Evolutionary conservation across 2,797 vertebrate genomes (phyloP).

Genomic region (Falco naumanni): DNA sequence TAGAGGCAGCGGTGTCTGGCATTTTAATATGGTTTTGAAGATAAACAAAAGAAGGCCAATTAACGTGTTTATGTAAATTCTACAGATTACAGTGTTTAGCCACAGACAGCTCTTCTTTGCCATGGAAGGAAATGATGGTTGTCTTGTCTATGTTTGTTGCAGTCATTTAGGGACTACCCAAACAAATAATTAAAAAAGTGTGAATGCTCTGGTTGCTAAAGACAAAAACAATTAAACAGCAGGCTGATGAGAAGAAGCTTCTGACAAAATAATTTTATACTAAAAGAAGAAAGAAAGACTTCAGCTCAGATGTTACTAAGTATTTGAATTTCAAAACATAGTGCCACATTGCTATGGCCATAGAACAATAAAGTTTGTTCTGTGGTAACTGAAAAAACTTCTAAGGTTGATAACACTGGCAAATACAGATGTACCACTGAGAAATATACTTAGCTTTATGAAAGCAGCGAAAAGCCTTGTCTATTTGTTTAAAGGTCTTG

Average conservation of each 20-base stretch:
- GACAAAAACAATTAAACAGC: conserved; percentile 30
- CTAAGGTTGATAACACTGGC: background rate
- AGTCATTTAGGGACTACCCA: background rate
- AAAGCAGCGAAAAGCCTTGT: background rate
- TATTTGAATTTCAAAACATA: background rate
- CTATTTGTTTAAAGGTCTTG: background rate
- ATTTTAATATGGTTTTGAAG: conserved; percentile 62
- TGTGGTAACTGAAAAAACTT: background rate
- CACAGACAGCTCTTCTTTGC: conserved; percentile 12
- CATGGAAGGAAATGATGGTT: conserved; percentile 3
- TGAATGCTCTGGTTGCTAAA: conserved; percentile 1
- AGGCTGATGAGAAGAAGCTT: background rate
- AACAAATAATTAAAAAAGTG: conserved; percentile 38
- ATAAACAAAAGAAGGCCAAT: conserved; percentile 65
- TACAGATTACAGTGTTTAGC: conserved; percentile 48
- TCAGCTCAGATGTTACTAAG: background rate
- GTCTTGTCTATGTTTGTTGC: background rate
- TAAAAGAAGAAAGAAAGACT: background rate
- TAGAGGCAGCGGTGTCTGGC: conserved; percentile 40
- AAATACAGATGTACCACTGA: background rate
- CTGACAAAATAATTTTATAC: conserved; percentile 30
- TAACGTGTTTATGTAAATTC: conserved; percentile 59
- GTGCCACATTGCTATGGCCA: background rate
- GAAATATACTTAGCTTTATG: background rate
- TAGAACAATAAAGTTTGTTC: background rate